Evolutionary conservation across 1,140 invertebrate species (phyloP).

Genomic region (Antheraea pernyi): DNA sequence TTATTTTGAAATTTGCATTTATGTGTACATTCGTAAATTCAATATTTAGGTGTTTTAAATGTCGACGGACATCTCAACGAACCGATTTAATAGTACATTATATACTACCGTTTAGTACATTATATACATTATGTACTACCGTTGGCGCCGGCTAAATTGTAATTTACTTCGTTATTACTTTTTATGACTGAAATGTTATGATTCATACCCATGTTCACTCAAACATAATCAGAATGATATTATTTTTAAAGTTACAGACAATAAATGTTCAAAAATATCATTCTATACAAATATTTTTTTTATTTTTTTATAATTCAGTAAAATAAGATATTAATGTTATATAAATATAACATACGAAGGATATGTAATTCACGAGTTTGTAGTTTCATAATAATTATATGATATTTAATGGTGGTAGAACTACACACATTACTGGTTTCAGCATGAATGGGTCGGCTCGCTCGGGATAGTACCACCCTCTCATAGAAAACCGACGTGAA

Average conservation of each 20-base stretch:
- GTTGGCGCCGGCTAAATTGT: neutral
- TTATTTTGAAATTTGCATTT: slow-evolving; percentile 31
- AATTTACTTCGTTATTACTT: neutral
- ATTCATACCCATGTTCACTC: neutral
- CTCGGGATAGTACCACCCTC: too few species aligned
- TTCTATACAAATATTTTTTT: too few species aligned
- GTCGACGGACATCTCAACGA: neutral
- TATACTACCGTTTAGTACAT: neutral
- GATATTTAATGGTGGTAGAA: too few species aligned
- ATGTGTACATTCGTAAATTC: slow-evolving; percentile 9
- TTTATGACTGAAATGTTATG: neutral
- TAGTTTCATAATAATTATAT: too few species aligned
- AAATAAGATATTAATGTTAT: too few species aligned
- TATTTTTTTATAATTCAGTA: too few species aligned
- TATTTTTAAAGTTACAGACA: neutral
- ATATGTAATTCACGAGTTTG: too few species aligned
- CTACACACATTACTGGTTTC: too few species aligned
- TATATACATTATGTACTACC: too few species aligned
- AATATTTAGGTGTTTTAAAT: slow-evolving; percentile 26
- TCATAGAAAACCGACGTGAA: too few species aligned
- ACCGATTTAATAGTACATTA: neutral
- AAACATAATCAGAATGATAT: neutral
- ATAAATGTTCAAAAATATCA: neutral
- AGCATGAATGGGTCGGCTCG: too few species aligned
- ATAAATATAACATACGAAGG: too few species aligned